These are phyloP conservation scores for Lagopus muta DNA, from an alignment of 2,113 vertebrate genomes.

Conservation along the genomic window DNA sequence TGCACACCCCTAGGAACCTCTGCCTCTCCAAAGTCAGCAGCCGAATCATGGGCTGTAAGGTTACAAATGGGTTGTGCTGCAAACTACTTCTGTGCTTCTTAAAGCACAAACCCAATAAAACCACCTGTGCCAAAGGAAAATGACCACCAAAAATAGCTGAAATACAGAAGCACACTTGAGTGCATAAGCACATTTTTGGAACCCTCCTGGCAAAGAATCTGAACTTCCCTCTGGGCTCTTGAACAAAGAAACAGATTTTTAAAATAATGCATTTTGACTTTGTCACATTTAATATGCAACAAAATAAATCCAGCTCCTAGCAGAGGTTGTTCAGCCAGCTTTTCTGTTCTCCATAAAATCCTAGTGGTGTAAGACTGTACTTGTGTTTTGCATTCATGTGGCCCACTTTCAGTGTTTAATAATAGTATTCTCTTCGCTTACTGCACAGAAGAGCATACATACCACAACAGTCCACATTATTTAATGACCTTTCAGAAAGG, in stretches of 20 bases:
- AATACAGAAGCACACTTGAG: not conserved
- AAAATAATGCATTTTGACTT: not conserved
- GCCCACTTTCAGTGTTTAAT: not conserved
- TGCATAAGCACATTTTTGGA: not conserved
- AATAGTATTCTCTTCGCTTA: constrained; percentile 12
- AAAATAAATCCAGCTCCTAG: not conserved
- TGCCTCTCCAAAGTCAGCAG: not conserved
- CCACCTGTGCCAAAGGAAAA: not conserved
- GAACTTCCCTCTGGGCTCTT: not conserved
- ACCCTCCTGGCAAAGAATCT: not conserved
- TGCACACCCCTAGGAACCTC: not conserved
- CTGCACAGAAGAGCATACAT: not conserved
- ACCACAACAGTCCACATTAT: constrained; percentile 38
- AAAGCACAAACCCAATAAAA: not conserved
- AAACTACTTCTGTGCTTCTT: not conserved
- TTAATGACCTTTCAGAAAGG: constrained; percentile 57
- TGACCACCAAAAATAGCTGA: not conserved
- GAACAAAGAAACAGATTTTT: not conserved
- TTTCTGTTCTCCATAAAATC: not conserved
- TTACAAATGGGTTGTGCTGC: not conserved
- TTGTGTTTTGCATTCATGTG: not conserved
- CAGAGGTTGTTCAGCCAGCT: not conserved
- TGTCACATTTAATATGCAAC: not conserved
- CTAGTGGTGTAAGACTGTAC: not conserved
- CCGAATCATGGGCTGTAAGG: too few species aligned